Base-by-base conservation (phyloP, 2,797 vertebrate species). In the Crenuchus spilurus region DNA sequence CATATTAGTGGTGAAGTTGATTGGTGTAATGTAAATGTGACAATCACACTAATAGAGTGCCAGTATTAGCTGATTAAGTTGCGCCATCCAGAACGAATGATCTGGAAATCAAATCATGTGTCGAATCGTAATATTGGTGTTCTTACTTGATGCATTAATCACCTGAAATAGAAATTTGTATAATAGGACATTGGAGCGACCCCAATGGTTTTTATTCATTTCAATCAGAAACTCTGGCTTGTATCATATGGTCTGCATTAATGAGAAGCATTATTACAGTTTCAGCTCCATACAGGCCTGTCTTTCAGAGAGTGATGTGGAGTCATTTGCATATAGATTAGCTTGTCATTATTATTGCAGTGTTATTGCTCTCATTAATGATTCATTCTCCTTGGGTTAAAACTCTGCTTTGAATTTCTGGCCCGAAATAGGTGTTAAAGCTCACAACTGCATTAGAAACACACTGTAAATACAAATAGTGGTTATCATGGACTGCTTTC, bases 271-370 rank as follows among this genome's bases (percentile, higher is more conserved):
- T 44, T 44, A 62, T 28, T 44, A n/a, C 37, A 16, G 60, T n/a
- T 9, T 39, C 16, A 24, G 57, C 35, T 9, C 11, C 35, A 26
- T 16, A 14, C 57, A 24, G 20, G 18, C 33, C 18, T 13, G 20
- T 8, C 41, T 13, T n/a, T 39, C 30, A 14, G 33, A 28, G 63
- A 69, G n/a, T 31, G 41, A 51, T 37, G 10, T 0, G 2, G 3
- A 4, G 8, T 62, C 44, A 62, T 71, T 62, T 62, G 44, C 57
- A 71, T 62, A 51, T 62, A 71, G 57, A 71, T 71, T 42, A 39
- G 39, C 60, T 16, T 22, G 13, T n/a, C n/a, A 16, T 71, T 71
- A 26, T 61, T 26, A 71, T 18, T 6, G n/a, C 28, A 30, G 46
- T 39, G 37, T 49, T 31, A 49, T 33, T 33, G 63, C 39, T 24